Base-by-base conservation (phyloP, 1,140 invertebrate species). In the Teleogryllus occipitalis region DNA sequence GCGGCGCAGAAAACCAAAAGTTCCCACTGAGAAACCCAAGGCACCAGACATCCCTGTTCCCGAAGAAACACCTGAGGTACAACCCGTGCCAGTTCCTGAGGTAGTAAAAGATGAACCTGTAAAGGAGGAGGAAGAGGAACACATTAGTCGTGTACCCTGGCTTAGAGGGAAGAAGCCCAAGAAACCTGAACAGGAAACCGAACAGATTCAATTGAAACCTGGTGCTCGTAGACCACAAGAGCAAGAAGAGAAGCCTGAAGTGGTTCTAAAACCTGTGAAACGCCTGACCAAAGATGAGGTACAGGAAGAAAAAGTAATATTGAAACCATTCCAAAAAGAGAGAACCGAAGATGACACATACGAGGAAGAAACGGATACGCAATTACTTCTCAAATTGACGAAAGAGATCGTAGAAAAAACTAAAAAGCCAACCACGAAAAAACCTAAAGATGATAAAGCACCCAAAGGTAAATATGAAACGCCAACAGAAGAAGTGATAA, bases 291-390 rank as follows among this genome's bases (percentile, higher is more conserved):
- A 82, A 76, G 80, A 81, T 15, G 81, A 85, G 81, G 83, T 85
- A 79, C 74, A 80, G 46, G 47, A 82, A 77, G 84, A 85, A 79
- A 82, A 83, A 81, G 81, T 81, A 47, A 47, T 75, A 27, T 76
- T 79, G 39, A 81, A 81, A 74, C 81, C 81, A 49, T 73, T 80
- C 48, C 81, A 78, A 84, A 84, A 82, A 48, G 82, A 78, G 10
- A 84, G 80, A 83, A 54, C n/a, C 8, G 82, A 79, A 79, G 47
- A 78, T 21, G 85, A 86, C 75, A n/a, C 84, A 85, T 80, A 54
- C 3, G 27, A 21, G 3, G 7, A 76, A 14, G 10, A 78, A 27
- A 78, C 4, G 8, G 2, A 12, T 1, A 18, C 27, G 54, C 47
- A 78, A 72, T 14, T 22, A 54, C 7, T 8, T 48, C 8, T 18